phyloP scores from a whole-genome alignment of 2,888 invertebrate genomes.

The Lasioglossum vierecki region DNA sequence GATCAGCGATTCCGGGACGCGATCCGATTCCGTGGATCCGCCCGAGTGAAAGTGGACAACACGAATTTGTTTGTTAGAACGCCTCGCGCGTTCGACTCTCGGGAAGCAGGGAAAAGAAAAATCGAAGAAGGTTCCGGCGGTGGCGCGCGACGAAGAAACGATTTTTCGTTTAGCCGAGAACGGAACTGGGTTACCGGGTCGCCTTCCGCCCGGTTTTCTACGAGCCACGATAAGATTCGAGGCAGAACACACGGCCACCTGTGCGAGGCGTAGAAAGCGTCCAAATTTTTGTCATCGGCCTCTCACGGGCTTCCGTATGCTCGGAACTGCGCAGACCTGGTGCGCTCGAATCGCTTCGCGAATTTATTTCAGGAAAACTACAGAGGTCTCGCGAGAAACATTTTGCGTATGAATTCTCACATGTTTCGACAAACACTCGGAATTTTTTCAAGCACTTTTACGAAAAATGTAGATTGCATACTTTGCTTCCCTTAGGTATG shows the following conservation, averaged over 20 bases:
- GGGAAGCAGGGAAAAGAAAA: slow-evolving; percentile 36
- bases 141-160: slow-evolving; percentile 44
- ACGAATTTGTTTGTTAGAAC: slow-evolving; percentile 46
- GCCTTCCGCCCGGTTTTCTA: slow-evolving; percentile 75
- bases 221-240: slow-evolving; percentile 68
- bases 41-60: slow-evolving; percentile 59
- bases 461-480: accelerated
- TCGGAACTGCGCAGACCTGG: background rate
- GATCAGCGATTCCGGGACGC: slow-evolving; percentile 6
- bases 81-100: slow-evolving; percentile 27
- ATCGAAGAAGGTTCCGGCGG: slow-evolving; percentile 34
- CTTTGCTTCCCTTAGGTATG: background rate
- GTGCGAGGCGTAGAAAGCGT: slow-evolving; percentile 79
- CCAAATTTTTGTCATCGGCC: slow-evolving; percentile 73
- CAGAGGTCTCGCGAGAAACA: accelerated
- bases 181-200: slow-evolving; percentile 70
- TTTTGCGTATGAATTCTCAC: background rate
- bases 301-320: slow-evolving; percentile 17
- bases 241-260: slow-evolving; percentile 63
- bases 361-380: background rate
- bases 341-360: background rate
- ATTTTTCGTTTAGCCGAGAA: slow-evolving; percentile 69
- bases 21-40: slow-evolving; percentile 25
- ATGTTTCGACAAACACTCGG: background rate
- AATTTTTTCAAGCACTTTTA: background rate